Percentiles rank a stretch among this genome's conserved stretches.
phyloP scores from a whole-genome alignment of 2,797 vertebrate species.

The Myiotriccus ornatus region DNA sequence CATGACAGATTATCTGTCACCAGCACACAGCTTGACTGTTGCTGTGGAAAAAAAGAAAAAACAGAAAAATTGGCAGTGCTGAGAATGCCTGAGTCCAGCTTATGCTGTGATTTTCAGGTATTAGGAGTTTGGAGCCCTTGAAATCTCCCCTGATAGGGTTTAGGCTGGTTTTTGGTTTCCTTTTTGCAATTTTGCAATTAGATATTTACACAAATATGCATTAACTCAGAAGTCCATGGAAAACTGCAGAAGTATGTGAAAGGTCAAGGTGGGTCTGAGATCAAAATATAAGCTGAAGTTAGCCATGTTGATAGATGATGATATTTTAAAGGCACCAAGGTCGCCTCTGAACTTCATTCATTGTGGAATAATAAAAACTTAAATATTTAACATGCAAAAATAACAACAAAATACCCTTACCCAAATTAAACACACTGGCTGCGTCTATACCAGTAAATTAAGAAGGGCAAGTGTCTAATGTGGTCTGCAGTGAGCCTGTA shows the following conservation, averaged over 20 bases:
- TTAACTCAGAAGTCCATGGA: background rate
- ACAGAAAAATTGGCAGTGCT: background rate
- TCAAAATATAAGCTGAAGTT: background rate
- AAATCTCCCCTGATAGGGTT: background rate
- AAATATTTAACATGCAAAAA: background rate
- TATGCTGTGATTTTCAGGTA: background rate
- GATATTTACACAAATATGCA: background rate
- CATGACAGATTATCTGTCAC: conserved; percentile 45
- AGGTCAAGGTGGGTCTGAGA: background rate
- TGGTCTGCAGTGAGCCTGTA: background rate
- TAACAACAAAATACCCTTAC: background rate
- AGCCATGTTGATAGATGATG: background rate
- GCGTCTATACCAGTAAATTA: background rate
- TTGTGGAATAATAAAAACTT: background rate
- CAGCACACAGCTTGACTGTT: conserved; percentile 1
- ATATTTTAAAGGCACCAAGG: background rate
- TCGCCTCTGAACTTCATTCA: background rate
- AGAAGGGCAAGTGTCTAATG: background rate
- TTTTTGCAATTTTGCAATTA: background rate
- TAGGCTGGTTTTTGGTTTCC: background rate
- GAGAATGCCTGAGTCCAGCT: background rate
- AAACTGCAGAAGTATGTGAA: background rate
- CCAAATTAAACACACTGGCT: background rate
- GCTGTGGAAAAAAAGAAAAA: background rate
- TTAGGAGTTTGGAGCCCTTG: background rate